A percentile compares a stretch with the other conserved stretches of the same genome.
Evolutionary conservation across 2,888 invertebrate genomes (phyloP).

Genomic region (Drosophila greeni): DNA sequence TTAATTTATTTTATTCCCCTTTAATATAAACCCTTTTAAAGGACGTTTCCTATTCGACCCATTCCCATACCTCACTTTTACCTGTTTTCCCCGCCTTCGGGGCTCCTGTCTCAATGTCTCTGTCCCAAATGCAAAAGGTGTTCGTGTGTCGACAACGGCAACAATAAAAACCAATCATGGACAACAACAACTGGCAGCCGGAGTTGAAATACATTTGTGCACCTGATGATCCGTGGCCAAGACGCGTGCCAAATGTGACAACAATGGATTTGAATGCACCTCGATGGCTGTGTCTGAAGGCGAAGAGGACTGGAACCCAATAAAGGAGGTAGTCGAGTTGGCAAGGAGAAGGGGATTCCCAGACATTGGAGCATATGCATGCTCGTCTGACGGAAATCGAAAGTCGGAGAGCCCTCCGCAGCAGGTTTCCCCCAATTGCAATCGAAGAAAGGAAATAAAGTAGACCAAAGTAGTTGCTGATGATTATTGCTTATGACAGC

Average conservation of each 20-base stretch:
- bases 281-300: conserved; percentile 21
- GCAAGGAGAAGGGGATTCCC: background rate
- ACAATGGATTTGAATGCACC: conserved; percentile 47
- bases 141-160: conserved; percentile 65
- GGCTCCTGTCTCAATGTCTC: conserved; percentile 39
- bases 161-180: conserved; percentile 68
- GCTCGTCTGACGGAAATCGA: conserved; percentile 42
- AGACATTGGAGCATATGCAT: conserved; percentile 17
- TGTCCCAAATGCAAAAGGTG: conserved; percentile 50
- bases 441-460: background rate
- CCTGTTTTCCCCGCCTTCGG: conserved; percentile 18
- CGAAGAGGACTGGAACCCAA: background rate
- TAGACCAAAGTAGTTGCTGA: conserved; percentile 22
- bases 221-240: conserved; percentile 58
- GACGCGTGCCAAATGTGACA: conserved; percentile 73
- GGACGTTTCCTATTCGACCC: background rate
- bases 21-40: background rate
- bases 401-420: conserved; percentile 16
- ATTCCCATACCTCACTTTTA: background rate
- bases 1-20: background rate
- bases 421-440: conserved; percentile 1
- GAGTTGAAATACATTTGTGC: conserved; percentile 46
- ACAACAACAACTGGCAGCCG: conserved; percentile 45
- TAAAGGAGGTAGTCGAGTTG: conserved; percentile 19
- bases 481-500: conserved; percentile 22